Conservation (phyloP, 2,113 vertebrate genomes). For the Phoenicopterus ruber region DNA sequence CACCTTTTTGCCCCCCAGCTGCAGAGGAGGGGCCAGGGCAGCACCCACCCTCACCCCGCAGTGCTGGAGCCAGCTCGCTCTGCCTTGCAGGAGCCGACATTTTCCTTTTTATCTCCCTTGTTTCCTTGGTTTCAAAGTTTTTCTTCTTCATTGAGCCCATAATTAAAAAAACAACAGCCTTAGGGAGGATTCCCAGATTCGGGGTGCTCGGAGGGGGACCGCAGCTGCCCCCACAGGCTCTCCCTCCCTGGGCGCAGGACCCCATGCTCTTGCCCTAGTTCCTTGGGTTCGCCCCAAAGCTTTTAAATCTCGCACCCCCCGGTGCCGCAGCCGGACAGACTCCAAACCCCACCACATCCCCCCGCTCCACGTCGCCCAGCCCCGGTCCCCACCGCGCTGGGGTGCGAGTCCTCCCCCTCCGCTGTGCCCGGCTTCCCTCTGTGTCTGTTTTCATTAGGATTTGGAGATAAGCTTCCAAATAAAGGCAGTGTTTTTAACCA, state of each 20-base stretch:
- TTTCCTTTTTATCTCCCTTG: neutral
- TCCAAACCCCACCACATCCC: neutral
- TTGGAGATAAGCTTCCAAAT: constrained; percentile 52
- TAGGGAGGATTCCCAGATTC: neutral
- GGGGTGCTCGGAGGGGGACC: accelerated
- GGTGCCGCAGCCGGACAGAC: neutral
- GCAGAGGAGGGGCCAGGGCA: accelerated
- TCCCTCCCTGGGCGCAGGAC: accelerated
- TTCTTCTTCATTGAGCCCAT: neutral
- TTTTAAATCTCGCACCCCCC: neutral
- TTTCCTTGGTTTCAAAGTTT: constrained; percentile 48
- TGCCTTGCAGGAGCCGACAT: neutral
- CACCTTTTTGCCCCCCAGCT: neutral
- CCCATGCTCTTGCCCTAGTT: neutral
- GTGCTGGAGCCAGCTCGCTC: neutral
- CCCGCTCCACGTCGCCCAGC: neutral
- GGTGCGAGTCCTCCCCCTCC: neutral
- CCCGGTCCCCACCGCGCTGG: accelerated
- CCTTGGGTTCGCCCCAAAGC: neutral
- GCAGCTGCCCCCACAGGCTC: neutral
- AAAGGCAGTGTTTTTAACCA: constrained; percentile 10
- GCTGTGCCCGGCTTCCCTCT: neutral
- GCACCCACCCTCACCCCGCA: constrained; percentile 14
- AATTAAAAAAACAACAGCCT: neutral
- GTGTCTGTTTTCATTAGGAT: constrained; percentile 31